These are phyloP conservation scores for Drosophila ezoana DNA, from an alignment of 2,888 invertebrate genomes.

Conservation along the genomic window DNA sequence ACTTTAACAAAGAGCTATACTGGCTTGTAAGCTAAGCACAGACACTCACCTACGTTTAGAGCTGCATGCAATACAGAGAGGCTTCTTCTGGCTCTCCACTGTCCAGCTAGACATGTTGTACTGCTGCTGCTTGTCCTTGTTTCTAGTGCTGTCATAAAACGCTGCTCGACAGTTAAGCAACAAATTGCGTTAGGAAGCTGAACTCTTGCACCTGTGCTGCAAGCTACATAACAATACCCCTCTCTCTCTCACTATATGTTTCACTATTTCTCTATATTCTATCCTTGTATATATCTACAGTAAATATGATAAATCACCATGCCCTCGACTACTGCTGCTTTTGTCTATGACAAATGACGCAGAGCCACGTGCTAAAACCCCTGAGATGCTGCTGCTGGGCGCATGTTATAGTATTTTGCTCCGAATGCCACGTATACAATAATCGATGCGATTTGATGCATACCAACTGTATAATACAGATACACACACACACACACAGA, in stretches of 20 bases:
- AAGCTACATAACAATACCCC: slow-evolving; percentile 9
- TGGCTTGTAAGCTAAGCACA: slow-evolving; percentile 5
- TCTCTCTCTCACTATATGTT: neutral
- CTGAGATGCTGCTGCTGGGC: slow-evolving; percentile 30
- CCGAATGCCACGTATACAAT: slow-evolving; percentile 57
- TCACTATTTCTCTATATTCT: slow-evolving; percentile 15
- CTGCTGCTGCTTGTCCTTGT: slow-evolving; percentile 14
- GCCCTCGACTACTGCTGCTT: slow-evolving; percentile 42
- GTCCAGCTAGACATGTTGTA: slow-evolving; percentile 18
- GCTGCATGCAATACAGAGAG: neutral
- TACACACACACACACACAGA: slow-evolving; percentile 5
- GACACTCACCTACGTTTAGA: slow-evolving; percentile 3
- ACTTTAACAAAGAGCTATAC: too few relatives aligned
- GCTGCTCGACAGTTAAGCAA: slow-evolving; percentile 67
- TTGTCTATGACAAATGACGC: slow-evolving; percentile 75
- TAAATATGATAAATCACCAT: slow-evolving; percentile 79
- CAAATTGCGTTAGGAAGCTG: slow-evolving; percentile 74
- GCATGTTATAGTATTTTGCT: slow-evolving; percentile 38
- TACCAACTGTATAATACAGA: slow-evolving; percentile 45
- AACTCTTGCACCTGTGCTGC: slow-evolving; percentile 72
- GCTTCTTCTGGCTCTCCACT: slow-evolving; percentile 10
- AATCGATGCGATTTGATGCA: slow-evolving; percentile 81
- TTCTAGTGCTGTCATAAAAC: slow-evolving; percentile 57
- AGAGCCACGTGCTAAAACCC: slow-evolving; percentile 57
- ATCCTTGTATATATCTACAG: slow-evolving; percentile 43